Evolutionary conservation across 2,797 vertebrate genomes (phyloP), one percentile per base, ranked within the genome.

Genomic region (Argyrosomus regius): DNA sequence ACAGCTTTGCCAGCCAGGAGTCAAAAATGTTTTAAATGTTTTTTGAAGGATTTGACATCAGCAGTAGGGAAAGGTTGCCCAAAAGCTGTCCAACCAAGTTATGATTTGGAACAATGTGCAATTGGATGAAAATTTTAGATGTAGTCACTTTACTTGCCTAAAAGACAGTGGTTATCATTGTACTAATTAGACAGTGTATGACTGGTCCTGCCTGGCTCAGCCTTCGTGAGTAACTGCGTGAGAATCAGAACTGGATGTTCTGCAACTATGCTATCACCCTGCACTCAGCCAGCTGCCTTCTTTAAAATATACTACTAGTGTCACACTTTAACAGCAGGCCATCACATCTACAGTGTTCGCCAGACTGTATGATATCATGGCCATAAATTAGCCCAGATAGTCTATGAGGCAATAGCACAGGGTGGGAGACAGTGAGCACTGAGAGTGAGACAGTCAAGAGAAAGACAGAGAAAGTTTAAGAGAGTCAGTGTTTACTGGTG

Each of bases 401-500:
- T 78, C 75, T 77, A 82, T 89, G 87, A 90, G 88, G 89, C 82
- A 90, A 91, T 26, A 77, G 69, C 57, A 61, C 54, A 83, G 86
- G 75, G 77, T 74, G 72, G 82, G 79, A 72, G 78, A 82, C 61
- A 73, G 72, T 0, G 18, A 83, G 79, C 9, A 54, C 35, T 60
- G 57, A 53, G 71, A 72, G 77, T 60, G 46, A 82, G 80, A 69
- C 61, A 67, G 72, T 77, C 20, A 60, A 48, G 76, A 83, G 70
- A 77, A 62, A 86, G 75, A 84, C 56, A 78, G 80, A 84, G 84
- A 79, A 66, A 56, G 77, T 80, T 84, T 75, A 75, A 89, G 83
- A 79, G 87, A 85, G 77, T 79, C 87, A 80, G 77, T 91, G 93
- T 94, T 93, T 93, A 94, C 89, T 88, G 89, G 83, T 60, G 85